A percentile compares a stretch with the other conserved stretches of the same genome.
Conservation (phyloP, 2,113 vertebrate species). For the Sturnus vulgaris region DNA sequence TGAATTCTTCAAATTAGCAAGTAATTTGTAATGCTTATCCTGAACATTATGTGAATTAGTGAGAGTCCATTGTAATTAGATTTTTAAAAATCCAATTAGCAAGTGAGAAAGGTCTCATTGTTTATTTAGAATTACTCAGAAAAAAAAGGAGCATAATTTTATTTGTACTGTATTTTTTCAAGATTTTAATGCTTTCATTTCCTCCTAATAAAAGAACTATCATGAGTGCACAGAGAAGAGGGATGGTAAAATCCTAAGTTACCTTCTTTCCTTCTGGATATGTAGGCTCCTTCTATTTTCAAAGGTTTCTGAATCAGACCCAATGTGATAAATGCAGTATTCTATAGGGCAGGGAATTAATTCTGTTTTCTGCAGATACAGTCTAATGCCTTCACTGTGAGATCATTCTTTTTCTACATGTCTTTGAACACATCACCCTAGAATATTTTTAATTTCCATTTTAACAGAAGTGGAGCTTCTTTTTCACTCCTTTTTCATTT, state of each 20-base stretch:
- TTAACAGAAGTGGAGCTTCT: not conserved
- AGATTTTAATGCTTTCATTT: not conserved
- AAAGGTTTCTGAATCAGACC: not conserved
- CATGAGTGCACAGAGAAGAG: not conserved
- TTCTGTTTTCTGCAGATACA: not conserved
- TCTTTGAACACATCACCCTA: not conserved
- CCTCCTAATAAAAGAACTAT: not conserved
- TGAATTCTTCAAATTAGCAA: constrained; percentile 29
- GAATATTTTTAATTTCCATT: not conserved
- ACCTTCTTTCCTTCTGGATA: not conserved
- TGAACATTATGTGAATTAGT: constrained; percentile 8
- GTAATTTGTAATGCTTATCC: constrained; percentile 24
- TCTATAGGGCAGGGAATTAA: not conserved
- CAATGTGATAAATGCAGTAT: not conserved
- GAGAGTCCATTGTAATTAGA: constrained; percentile 26
- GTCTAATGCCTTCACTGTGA: not conserved
- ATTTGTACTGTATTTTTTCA: constrained; percentile 2
- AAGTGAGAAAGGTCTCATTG: constrained; percentile 25
- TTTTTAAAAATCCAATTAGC: not conserved
- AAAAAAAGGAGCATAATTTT: not conserved
- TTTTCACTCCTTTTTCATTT: not conserved
- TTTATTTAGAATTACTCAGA: constrained; percentile 7
- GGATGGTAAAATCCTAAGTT: not conserved
- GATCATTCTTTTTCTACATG: not conserved
- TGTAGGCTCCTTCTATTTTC: not conserved